Base-by-base conservation (phyloP, 2,113 vertebrate species). In the Rhinichthys klamathensis region DNA sequence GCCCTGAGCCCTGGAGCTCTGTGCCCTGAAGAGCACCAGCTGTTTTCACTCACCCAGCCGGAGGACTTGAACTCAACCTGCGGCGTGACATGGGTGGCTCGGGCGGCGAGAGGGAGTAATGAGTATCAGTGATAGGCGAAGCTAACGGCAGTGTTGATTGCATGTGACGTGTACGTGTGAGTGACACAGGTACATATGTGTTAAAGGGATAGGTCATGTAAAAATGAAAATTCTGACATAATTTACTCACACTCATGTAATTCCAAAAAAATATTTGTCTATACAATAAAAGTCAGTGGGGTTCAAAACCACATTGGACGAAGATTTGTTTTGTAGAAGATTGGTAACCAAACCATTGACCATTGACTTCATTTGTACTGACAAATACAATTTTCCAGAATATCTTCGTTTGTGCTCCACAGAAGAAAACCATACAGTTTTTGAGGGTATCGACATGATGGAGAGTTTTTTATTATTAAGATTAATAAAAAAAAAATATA, bases 31-130 rank as follows among this genome's bases (percentile, higher is more conserved):
- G 56, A 65, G 72, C 77, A 84, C 88, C 93, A 96, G 96, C 94
- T 97, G 95, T 96, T 96, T 96, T 85, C 92, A 95, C 96, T 97
- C 95, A 94, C 93, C 90, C 95, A 95, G 94, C 87, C 88, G 92
- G 83, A 94, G 90, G 91, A 94, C 94, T 95, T 95, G 94, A 96
- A 95, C 94, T 89, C 94, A 96, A 95, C 93, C 92, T 93, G 93
- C 90, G 87, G 89, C 91, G 93, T 94, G 95, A 85, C 95, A 94
- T 95, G 92, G 83, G 84, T 75, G 79, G 85, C 88, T 84, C 88
- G 84, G 73, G 78, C 58, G 38, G 82, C 77, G 91, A 38, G 82
- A 70, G 46, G 46, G 80, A 44, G 44, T 82, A 84, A 46, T 74
- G 67, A 60, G 83, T 86, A 80, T 89, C 38, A 87, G 4, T 54